Evolutionary conservation across 2,797 vertebrate genomes (phyloP).

Genomic region (Tadarida brasiliensis): DNA sequence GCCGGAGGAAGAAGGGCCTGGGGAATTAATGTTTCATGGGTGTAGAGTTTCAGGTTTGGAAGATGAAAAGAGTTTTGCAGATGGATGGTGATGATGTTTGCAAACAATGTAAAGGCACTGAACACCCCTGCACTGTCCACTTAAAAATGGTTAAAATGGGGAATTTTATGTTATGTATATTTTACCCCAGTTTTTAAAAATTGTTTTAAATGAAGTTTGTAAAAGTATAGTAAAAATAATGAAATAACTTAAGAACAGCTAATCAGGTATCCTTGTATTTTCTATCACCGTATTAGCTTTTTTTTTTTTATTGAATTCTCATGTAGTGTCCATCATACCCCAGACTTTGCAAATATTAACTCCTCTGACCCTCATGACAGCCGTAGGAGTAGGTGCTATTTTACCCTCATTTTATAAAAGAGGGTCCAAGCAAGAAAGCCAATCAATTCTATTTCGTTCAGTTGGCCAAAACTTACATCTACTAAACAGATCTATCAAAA

Average conservation of each 20-base stretch:
- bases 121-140: neutral
- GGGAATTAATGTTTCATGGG: neutral
- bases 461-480: neutral
- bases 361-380: neutral
- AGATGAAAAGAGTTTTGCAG: neutral
- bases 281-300: neutral
- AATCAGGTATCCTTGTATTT: slow-evolving; percentile 66
- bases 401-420: neutral
- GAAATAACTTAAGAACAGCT: slow-evolving; percentile 70
- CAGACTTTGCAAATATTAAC: neutral
- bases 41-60: neutral
- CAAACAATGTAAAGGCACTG: neutral
- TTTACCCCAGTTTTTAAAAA: neutral
- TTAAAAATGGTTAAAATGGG: neutral
- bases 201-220: slow-evolving; percentile 39
- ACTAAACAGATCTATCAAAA: slow-evolving; percentile 26
- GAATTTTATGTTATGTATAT: neutral
- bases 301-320: neutral
- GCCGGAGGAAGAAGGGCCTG: fast-evolving
- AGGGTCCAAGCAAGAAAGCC: neutral
- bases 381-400: neutral
- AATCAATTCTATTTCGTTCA: neutral
- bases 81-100: neutral
- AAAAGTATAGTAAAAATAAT: slow-evolving; percentile 59
- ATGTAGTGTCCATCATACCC: neutral